phyloP scores from a whole-genome alignment of 30 jellyfish, hydroid and myxozoan genomes.

The Aurelia aurita region DNA sequence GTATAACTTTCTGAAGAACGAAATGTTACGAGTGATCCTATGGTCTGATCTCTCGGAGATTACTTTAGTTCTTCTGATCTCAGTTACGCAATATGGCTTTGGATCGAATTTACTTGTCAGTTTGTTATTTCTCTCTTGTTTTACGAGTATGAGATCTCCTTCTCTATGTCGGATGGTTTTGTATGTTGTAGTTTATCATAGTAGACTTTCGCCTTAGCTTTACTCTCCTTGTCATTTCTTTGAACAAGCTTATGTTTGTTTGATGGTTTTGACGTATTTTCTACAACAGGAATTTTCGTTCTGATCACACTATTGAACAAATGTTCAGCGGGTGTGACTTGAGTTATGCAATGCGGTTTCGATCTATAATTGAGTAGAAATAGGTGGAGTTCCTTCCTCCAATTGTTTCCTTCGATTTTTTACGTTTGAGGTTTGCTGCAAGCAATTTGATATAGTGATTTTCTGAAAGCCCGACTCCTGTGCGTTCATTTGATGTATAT shows the following conservation, averaged over 20 bases:
- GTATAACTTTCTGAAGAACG: constrained; percentile 28
- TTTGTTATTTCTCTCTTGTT: constrained; percentile 47
- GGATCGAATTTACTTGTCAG: constrained; percentile 30
- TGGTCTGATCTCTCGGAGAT: constrained; percentile 65
- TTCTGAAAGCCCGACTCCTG: too few species aligned
- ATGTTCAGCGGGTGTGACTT: constrained; percentile 5
- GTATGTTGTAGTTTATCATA: not conserved
- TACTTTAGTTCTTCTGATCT: constrained; percentile 47
- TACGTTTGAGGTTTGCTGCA: constrained; percentile 33
- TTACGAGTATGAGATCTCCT: constrained; percentile 32
- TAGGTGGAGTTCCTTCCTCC: constrained; percentile 16
- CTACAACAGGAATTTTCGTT: not conserved
- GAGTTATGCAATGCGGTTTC: constrained; percentile 36
- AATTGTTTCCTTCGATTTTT: constrained; percentile 17
- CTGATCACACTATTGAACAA: not conserved
- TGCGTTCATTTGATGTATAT: too few species aligned
- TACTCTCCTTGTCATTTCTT: constrained; percentile 10
- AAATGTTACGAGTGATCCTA: constrained; percentile 40
- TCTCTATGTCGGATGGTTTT: constrained; percentile 12
- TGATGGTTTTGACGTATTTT: too few species aligned
- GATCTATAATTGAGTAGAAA: constrained; percentile 6
- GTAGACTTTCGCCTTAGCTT: constrained; percentile 30
- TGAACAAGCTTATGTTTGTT: constrained; percentile 16
- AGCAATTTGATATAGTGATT: too few species aligned
- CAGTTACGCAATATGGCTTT: constrained; percentile 1